Conservation (phyloP, 2,113 vertebrate species). For the Salminus brasiliensis region DNA sequence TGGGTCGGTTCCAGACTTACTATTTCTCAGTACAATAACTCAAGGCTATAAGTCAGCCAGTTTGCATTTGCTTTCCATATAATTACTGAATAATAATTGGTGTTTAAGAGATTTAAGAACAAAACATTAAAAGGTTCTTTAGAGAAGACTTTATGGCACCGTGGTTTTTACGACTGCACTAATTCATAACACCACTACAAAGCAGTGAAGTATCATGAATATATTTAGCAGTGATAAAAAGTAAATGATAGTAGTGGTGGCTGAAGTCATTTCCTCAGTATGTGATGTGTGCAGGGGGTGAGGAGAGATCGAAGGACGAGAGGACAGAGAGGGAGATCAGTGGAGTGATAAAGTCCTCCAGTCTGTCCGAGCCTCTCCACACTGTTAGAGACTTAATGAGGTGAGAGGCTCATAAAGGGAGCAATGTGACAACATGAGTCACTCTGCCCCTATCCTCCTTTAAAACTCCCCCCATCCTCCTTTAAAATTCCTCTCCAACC, state of each 20-base stretch:
- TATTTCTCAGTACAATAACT: too few relatives aligned
- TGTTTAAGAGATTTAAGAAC: too few relatives aligned
- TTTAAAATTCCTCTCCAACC: slow-evolving; percentile 24
- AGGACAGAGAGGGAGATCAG: slow-evolving; percentile 31
- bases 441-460: slow-evolving; percentile 22
- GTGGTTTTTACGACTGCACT: not conserved
- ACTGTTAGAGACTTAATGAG: slow-evolving; percentile 61
- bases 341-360: slow-evolving; percentile 51
- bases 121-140: not conserved
- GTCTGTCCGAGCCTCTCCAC: slow-evolving; percentile 52
- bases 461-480: slow-evolving; percentile 22
- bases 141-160: not conserved
- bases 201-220: not conserved
- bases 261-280: slow-evolving; percentile 16
- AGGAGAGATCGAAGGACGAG: slow-evolving; percentile 38
- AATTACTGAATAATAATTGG: too few relatives aligned
- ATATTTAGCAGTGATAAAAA: slow-evolving; percentile 3
- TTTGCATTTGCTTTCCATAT: too few relatives aligned
- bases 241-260: not conserved
- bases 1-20: too few relatives aligned
- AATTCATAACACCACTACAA: slow-evolving; percentile 6
- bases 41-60: too few relatives aligned
- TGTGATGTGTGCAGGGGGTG: slow-evolving; percentile 25
- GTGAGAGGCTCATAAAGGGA: slow-evolving; percentile 57
- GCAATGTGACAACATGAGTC: slow-evolving; percentile 54